Base-by-base conservation (phyloP, 2,888 invertebrate species). In the Operophtera brumata region DNA sequence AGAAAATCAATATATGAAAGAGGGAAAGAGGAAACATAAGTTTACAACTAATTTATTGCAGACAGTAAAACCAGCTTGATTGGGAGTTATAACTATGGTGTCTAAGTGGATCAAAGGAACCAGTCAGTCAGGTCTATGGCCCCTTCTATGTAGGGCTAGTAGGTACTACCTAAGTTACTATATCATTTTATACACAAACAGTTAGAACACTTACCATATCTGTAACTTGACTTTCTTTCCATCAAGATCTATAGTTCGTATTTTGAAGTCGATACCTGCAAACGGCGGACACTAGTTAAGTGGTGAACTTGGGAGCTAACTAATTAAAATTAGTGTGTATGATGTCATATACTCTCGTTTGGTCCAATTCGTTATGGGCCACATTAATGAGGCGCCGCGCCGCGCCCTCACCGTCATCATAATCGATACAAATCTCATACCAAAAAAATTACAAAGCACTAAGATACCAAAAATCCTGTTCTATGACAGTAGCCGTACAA, bases 221-320 rank as follows among this genome's bases (percentile, higher is more conserved):
- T 99, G 99, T 84, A 99, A 91, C 92, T 99, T 99, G 60, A 99
- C 98, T 93, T 98, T 98, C 91, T 99, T 99, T 49, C 98, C 98
- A 86, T 98, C 97, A 80, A 99, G 92, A 89, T 99, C 99, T 91
- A 99, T 97, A 77, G 98, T 99, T 90, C 98, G 95, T 86, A 99
- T 99, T 94, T 99, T 99, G 90, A 99, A 99, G 91, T 99, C 99
- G 86, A 99, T 99, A 83, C 98, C 99, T 98, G 92, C 54, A 92
- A 92, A 75, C 75, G 78, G 75, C 61, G 61, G 70, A 61, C 62
- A 70, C 61, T 67, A 67, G 71, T 68, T 67, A 70, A 66, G 36
- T 75, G 69, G 40, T 75, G 70, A 73, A 72, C 61, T 76, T 68
- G 66, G 64, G 69, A 78, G 70, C 72, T 71, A 72, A 78, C 80